These are phyloP conservation scores for Rhinoderma darwinii DNA, from an alignment of 2,113 vertebrate species.

Conservation along the genomic window DNA sequence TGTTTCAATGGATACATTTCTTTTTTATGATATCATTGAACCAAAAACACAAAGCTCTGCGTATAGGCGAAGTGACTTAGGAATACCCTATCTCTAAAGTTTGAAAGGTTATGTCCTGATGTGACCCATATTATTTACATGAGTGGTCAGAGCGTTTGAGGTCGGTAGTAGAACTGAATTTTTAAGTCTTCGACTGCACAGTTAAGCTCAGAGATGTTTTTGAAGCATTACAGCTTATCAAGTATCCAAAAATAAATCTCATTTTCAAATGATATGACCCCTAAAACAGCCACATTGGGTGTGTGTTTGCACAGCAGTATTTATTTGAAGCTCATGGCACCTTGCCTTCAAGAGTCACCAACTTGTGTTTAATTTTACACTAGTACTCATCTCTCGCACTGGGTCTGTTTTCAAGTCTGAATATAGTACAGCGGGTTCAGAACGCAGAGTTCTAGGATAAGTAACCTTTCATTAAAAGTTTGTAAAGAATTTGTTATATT, in stretches of 20 bases:
- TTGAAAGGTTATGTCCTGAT: conserved; percentile 26
- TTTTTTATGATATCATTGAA: neutral
- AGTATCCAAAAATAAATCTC: conserved; percentile 15
- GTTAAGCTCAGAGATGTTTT: neutral
- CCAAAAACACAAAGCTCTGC: neutral
- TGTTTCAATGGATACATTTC: neutral
- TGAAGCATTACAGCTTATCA: neutral
- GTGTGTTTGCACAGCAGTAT: conserved; percentile 11
- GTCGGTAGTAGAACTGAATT: neutral
- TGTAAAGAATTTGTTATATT: neutral
- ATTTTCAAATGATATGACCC: conserved; percentile 1
- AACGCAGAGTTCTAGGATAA: neutral
- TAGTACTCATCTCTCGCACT: neutral
- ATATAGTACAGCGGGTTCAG: conserved; percentile 12
- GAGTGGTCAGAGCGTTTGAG: neutral
- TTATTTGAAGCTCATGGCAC: conserved; percentile 22
- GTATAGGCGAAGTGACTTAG: neutral
- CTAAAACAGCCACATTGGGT: neutral
- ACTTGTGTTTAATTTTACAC: conserved; percentile 19
- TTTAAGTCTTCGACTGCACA: neutral
- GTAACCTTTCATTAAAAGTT: neutral
- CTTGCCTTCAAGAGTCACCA: neutral
- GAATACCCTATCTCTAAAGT: conserved; percentile 7
- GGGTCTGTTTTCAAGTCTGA: conserved; percentile 5
- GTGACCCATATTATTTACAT: conserved; percentile 19